Evolutionary conservation across 2,888 invertebrate genomes (phyloP).

Genomic region (Hypena proboscidalis): DNA sequence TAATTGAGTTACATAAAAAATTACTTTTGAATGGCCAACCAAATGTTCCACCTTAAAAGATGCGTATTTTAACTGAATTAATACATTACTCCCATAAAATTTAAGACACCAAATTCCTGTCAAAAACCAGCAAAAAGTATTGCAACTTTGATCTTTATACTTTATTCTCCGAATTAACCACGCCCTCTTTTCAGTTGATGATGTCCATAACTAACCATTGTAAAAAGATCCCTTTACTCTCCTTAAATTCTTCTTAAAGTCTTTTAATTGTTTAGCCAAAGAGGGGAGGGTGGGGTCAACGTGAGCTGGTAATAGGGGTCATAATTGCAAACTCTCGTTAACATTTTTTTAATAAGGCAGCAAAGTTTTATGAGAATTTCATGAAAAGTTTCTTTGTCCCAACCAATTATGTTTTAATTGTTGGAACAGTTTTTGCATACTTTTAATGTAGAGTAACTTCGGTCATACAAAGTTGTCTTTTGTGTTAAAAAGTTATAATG

Average conservation of each 20-base stretch:
- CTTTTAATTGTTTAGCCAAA: not conserved
- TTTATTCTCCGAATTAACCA: slow-evolving; percentile 59
- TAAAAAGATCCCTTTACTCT: slow-evolving; percentile 15
- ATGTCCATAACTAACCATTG: slow-evolving; percentile 49
- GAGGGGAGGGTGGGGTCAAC: slow-evolving; percentile 16
- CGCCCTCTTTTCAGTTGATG: slow-evolving; percentile 70
- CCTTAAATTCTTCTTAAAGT: not conserved
- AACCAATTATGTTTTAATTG: slow-evolving; percentile 61
- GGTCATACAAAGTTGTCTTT: slow-evolving; percentile 8
- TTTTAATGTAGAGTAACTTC: not conserved
- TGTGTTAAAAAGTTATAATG: not conserved
- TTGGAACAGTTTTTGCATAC: slow-evolving; percentile 36
- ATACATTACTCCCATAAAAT: slow-evolving; percentile 18
- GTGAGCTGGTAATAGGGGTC: slow-evolving; percentile 48
- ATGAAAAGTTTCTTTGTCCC: slow-evolving; percentile 72
- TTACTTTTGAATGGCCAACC: too few species aligned
- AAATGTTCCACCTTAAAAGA: too few species aligned
- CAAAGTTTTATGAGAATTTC: slow-evolving; percentile 73
- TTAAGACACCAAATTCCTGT: slow-evolving; percentile 44
- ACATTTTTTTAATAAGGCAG: slow-evolving; percentile 73
- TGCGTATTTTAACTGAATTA: too few species aligned
- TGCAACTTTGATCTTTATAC: slow-evolving; percentile 67
- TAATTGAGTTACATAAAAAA: too few species aligned
- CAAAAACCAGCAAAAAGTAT: slow-evolving; percentile 50
- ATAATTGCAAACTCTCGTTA: slow-evolving; percentile 75